Conservation (phyloP, 2,797 vertebrate genomes). For the Miichthys miiuy region DNA sequence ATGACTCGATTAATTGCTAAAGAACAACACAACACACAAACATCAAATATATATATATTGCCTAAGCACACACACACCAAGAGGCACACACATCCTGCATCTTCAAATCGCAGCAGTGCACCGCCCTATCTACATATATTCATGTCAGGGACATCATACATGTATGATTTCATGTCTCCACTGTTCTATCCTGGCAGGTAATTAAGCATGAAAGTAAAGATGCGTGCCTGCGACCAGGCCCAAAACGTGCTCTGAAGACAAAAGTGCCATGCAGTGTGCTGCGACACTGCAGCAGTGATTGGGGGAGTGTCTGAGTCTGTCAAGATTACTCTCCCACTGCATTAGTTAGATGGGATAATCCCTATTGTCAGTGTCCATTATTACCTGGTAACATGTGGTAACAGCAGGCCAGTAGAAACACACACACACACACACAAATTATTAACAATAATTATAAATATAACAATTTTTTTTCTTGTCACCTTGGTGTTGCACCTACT, state of each 20-base stretch:
- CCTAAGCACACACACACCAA: not conserved
- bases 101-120: constrained; percentile 11
- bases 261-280: constrained; percentile 68
- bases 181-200: constrained; percentile 80
- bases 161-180: constrained; percentile 67
- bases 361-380: constrained; percentile 75
- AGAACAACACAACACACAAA: constrained; percentile 5
- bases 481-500: not conserved
- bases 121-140: constrained; percentile 57
- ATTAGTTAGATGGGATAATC: constrained; percentile 79
- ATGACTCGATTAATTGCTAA: not conserved
- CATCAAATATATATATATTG: not conserved
- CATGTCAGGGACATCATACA: constrained; percentile 66
- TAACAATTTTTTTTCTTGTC: constrained; percentile 32
- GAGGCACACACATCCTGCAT: not conserved
- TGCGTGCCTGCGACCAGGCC: constrained; percentile 57
- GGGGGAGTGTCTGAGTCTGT: constrained; percentile 59
- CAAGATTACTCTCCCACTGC: constrained; percentile 71
- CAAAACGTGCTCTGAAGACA: constrained; percentile 80
- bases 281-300: constrained; percentile 64
- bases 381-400: constrained; percentile 70
- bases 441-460: constrained; percentile 52
- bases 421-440: not conserved
- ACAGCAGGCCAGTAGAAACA: constrained; percentile 47
- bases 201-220: constrained; percentile 84